phyloP scores from a whole-genome alignment of 2,888 invertebrate species.

The Acronicta leporina region DNA sequence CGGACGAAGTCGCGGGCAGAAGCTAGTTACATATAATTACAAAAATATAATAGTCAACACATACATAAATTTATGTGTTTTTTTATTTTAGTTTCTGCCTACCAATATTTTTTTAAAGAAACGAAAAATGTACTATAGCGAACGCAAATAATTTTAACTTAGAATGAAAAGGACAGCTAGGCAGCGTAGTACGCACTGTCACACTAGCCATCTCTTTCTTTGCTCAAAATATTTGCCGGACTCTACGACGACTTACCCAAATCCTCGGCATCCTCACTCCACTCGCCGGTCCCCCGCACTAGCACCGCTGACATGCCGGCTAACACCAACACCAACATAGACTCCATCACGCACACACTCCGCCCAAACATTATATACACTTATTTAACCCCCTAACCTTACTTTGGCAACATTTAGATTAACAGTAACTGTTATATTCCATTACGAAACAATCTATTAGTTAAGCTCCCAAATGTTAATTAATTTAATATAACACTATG shows the following conservation, averaged over 20 bases:
- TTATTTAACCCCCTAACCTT: constrained; percentile 45
- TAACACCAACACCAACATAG: constrained; percentile 66
- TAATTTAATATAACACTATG: constrained; percentile 51
- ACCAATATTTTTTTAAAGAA: too few relatives aligned
- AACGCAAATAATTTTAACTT: too few relatives aligned
- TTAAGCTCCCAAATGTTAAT: constrained; percentile 46
- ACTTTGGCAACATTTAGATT: constrained; percentile 58
- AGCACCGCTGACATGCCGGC: constrained; percentile 68
- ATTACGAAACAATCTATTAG: constrained; percentile 41
- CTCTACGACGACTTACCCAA: constrained; percentile 72
- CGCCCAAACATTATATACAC: constrained; percentile 55
- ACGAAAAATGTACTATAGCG: too few relatives aligned
- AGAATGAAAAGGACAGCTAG: too few relatives aligned
- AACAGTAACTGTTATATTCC: constrained; percentile 27
- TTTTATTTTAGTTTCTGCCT: too few relatives aligned
- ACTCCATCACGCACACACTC: constrained; percentile 62
- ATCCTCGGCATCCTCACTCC: constrained; percentile 86
- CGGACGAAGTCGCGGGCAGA: too few relatives aligned
- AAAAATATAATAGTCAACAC: too few relatives aligned
- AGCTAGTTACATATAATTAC: too few relatives aligned
- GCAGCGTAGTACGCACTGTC: too few relatives aligned
- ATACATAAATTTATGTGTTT: too few relatives aligned
- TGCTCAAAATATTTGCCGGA: too few relatives aligned
- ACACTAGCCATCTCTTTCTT: too few relatives aligned
- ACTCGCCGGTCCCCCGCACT: constrained; percentile 81